Evolutionary conservation across 1,140 invertebrate genomes (phyloP).

Genomic region (Camponotus pennsylvanicus): DNA sequence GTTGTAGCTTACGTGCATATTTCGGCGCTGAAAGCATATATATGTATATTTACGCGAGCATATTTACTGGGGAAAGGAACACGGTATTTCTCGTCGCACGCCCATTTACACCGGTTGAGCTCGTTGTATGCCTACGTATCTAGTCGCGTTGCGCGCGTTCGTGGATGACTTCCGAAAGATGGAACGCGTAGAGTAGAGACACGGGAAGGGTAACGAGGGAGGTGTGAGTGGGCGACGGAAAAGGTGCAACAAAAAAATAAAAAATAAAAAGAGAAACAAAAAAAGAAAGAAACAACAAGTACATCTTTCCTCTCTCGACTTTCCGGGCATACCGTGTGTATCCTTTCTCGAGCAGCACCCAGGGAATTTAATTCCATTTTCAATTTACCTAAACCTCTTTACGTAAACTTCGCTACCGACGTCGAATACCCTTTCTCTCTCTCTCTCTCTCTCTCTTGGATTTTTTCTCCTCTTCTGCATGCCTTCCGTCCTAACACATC

Average conservation of each 20-base stretch:
- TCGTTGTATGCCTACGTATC: conserved; percentile 6
- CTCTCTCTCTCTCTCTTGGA: conserved; percentile 23
- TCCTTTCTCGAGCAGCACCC: conserved; percentile 69
- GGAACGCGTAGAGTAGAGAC: neutral
- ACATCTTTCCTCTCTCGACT: conserved; percentile 72
- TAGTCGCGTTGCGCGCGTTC: conserved; percentile 51
- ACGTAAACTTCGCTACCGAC: conserved; percentile 72
- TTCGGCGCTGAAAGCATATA: conserved; percentile 1
- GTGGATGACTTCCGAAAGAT: conserved; percentile 61
- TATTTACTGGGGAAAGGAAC: conserved; percentile 55
- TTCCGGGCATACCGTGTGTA: conserved; percentile 63
- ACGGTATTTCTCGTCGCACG: conserved; percentile 33
- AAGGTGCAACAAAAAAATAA: neutral
- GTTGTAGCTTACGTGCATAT: conserved; percentile 21
- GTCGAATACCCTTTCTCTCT: conserved; percentile 51
- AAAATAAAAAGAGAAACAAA: neutral
- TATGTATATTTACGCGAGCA: conserved; percentile 46
- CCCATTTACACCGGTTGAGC: conserved; percentile 62
- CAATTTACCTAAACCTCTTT: conserved; percentile 80
- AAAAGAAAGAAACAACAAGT: conserved; percentile 60
- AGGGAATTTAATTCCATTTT: conserved; percentile 82
- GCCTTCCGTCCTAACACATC: neutral
- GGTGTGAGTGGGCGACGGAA: neutral
- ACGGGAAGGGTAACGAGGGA: neutral
- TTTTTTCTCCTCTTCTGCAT: conserved; percentile 60